These are phyloP conservation scores for Drosophila funebris DNA, from an alignment of 1,140 invertebrate genomes.

Conservation along the genomic window DNA sequence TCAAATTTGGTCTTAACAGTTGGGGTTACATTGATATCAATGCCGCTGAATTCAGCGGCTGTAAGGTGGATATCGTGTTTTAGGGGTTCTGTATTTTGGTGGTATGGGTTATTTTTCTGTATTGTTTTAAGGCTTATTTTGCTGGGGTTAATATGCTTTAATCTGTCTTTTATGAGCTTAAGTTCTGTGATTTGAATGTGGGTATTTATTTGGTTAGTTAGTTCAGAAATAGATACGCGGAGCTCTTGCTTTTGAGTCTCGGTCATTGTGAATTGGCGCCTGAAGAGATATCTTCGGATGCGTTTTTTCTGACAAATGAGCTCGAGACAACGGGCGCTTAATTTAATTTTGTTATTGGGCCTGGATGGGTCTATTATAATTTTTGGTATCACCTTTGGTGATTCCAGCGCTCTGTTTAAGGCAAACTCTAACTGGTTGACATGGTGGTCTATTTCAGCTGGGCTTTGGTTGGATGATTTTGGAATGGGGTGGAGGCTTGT, in stretches of 20 bases:
- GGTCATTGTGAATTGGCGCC: neutral
- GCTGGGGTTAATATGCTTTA: neutral
- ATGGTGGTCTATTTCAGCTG: neutral
- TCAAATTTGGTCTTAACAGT: neutral
- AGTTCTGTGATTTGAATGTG: neutral
- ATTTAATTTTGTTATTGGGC: neutral
- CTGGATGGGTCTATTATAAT: neutral
- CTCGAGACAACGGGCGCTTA: neutral
- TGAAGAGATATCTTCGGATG: neutral
- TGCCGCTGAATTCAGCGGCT: neutral
- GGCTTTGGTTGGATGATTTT: neutral
- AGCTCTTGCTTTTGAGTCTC: neutral
- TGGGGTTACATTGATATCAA: neutral
- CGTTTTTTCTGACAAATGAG: neutral
- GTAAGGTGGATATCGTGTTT: neutral
- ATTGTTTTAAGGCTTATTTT: neutral
- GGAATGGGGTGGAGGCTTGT: neutral
- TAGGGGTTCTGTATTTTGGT: neutral
- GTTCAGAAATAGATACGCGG: neutral
- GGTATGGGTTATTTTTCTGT: neutral
- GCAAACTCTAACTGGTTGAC: neutral
- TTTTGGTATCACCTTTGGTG: slow-evolving; percentile 1
- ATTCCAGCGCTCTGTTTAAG: neutral
- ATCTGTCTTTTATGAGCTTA: neutral
- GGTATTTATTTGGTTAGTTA: neutral